phyloP scores from a whole-genome alignment of 2,797 vertebrate species.

The Rhynchotus rufescens region DNA sequence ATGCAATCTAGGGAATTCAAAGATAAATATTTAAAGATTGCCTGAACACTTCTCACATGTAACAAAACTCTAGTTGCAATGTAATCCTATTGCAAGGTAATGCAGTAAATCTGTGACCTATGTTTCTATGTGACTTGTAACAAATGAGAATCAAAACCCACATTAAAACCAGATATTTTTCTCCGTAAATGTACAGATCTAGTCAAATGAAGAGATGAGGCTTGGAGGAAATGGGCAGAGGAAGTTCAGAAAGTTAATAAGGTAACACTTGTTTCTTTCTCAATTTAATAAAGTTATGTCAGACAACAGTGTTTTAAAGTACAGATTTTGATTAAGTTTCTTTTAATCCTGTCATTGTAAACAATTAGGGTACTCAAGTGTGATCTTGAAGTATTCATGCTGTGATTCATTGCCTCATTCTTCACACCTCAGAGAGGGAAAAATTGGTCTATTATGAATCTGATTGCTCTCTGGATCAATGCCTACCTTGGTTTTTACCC shows the following conservation, averaged over 20 bases:
- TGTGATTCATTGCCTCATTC: conserved; percentile 47
- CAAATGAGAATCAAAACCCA: conserved; percentile 1
- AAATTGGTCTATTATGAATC: conserved; percentile 47
- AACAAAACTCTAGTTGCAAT: background rate
- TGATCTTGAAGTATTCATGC: conserved; percentile 19
- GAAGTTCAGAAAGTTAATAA: conserved; percentile 42
- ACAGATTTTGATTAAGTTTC: conserved; percentile 61
- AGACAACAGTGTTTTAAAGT: conserved; percentile 23
- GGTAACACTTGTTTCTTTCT: background rate
- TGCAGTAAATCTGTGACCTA: background rate
- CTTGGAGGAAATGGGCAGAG: background rate
- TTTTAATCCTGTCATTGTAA: conserved; percentile 32
- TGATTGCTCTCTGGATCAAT: conserved; percentile 59
- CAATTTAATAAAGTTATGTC: conserved; percentile 14
- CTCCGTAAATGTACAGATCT: background rate
- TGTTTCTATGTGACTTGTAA: conserved; percentile 2
- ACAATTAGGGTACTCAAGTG: conserved; percentile 60
- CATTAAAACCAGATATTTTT: background rate
- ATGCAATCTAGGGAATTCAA: conserved; percentile 67
- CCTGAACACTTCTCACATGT: conserved; percentile 18
- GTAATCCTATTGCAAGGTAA: background rate
- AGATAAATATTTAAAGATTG: conserved; percentile 75
- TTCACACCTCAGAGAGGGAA: conserved; percentile 35
- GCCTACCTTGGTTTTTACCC: conserved; percentile 24
- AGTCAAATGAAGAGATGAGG: conserved; percentile 25